These are phyloP conservation scores for Corbicula japonica DNA, from an alignment of 2,888 invertebrate genomes.

Conservation along the genomic window DNA sequence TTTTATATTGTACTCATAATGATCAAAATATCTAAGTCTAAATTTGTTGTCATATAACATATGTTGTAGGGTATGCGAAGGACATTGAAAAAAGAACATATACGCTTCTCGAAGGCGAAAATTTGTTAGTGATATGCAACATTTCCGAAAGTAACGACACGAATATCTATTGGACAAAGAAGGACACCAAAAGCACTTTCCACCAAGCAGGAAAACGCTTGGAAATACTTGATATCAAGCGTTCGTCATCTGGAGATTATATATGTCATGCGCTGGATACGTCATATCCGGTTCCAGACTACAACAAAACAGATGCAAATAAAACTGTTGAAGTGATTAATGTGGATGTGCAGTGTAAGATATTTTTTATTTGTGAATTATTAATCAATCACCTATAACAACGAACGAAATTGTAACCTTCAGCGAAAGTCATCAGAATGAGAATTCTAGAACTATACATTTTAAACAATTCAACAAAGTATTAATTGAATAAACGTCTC, in stretches of 20 bases:
- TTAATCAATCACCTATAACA: too few relatives aligned
- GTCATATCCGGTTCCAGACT: constrained; percentile 20
- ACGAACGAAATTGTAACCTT: too few relatives aligned
- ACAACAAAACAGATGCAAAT: constrained; percentile 27
- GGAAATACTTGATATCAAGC: constrained; percentile 33
- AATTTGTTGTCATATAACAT: too few relatives aligned
- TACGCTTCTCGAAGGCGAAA: constrained; percentile 31
- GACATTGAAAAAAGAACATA: too few relatives aligned
- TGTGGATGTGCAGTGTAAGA: constrained; percentile 49
- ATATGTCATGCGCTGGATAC: constrained; percentile 45
- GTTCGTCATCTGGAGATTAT: constrained; percentile 38
- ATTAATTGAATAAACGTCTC: too few relatives aligned
- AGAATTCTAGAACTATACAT: too few relatives aligned
- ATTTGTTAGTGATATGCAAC: constrained; percentile 39
- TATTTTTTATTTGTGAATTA: not conserved
- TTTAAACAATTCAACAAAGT: too few relatives aligned
- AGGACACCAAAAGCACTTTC: constrained; percentile 20
- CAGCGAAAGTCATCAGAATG: too few relatives aligned
- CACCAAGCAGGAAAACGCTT: constrained; percentile 36
- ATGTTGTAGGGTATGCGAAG: too few relatives aligned
- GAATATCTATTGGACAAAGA: constrained; percentile 46
- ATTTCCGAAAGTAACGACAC: constrained; percentile 9
- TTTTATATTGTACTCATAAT: too few relatives aligned
- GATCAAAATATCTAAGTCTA: too few relatives aligned
- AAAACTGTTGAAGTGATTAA: constrained; percentile 31